A percentile compares a stretch with the other conserved stretches of the same genome.
These are phyloP conservation scores for Lepidostoma basale DNA, from an alignment of 1,140 invertebrate species.

Conservation along the genomic window DNA sequence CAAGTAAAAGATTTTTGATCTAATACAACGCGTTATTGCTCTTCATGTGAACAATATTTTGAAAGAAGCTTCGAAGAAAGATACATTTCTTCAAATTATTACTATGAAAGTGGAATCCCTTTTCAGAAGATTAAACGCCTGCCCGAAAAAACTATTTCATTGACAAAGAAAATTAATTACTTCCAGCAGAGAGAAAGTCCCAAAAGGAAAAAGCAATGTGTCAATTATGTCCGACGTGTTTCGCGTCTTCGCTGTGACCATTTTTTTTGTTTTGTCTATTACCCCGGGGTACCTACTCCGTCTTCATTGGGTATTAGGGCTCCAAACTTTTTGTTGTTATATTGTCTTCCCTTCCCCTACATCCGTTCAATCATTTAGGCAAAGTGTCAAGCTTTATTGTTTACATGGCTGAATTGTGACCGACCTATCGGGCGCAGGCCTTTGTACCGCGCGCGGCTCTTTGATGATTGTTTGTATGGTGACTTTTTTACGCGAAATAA, in stretches of 20 bases:
- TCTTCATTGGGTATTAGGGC: conserved; percentile 34
- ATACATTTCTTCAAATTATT: not conserved
- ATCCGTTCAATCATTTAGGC: conserved; percentile 16
- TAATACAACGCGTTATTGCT: too few relatives aligned
- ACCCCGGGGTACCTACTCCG: conserved; percentile 26
- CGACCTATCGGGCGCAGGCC: not conserved
- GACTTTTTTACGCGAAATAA: not conserved
- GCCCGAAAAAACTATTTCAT: not conserved
- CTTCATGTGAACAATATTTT: too few relatives aligned
- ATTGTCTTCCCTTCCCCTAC: not conserved
- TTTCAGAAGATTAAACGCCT: not conserved
- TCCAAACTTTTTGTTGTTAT: not conserved
- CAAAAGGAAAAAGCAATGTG: conserved; percentile 6
- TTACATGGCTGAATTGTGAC: not conserved
- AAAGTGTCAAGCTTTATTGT: conserved; percentile 16
- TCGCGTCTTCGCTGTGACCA: conserved; percentile 1
- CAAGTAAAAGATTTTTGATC: too few relatives aligned
- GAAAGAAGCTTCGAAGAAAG: too few relatives aligned
- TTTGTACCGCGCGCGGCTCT: not conserved
- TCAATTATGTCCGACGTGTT: conserved; percentile 32
- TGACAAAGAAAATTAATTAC: conserved; percentile 18
- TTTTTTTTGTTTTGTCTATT: conserved; percentile 28
- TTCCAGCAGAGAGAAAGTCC: not conserved
- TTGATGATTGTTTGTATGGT: not conserved
- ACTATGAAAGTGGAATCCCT: not conserved